Percentiles rank a stretch among this genome's conserved stretches.
Evolutionary conservation across 2,797 vertebrate genomes (phyloP).

Genomic region (Sebastes wilsoni): DNA sequence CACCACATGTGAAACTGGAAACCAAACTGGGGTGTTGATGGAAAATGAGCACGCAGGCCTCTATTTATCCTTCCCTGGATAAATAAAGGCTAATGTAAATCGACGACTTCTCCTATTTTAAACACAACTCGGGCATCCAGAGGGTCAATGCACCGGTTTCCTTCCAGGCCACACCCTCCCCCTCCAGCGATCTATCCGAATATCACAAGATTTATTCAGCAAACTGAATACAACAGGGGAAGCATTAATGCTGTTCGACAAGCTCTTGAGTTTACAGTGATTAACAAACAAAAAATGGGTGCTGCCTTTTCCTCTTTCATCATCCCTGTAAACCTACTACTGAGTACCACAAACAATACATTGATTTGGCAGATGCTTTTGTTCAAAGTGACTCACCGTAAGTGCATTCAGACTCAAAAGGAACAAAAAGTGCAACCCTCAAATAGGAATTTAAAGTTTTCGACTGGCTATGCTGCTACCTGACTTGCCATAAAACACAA

Average conservation of each 20-base stretch:
- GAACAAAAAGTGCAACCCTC: not conserved
- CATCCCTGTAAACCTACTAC: not conserved
- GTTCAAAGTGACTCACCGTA: not conserved
- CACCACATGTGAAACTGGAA: conserved; percentile 2
- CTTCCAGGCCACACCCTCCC: conserved; percentile 17
- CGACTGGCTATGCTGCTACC: not conserved
- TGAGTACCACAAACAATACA: not conserved
- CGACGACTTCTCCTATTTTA: conserved; percentile 11
- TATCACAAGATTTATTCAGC: conserved; percentile 28
- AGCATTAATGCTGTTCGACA: conserved; percentile 31
- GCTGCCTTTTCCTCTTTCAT: conserved; percentile 12
- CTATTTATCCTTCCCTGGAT: conserved; percentile 27
- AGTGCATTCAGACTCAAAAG: not conserved
- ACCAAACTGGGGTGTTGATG: not conserved
- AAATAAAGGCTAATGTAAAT: conserved; percentile 29
- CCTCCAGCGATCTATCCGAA: conserved; percentile 1
- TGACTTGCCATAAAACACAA: not conserved
- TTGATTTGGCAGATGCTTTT: not conserved
- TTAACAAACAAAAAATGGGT: conserved; percentile 1
- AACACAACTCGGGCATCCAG: conserved; percentile 16
- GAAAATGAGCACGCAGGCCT: not conserved
- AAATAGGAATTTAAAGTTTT: not conserved
- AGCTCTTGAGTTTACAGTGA: conserved; percentile 18
- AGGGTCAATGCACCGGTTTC: conserved; percentile 16
- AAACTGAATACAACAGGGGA: conserved; percentile 23